Conservation (phyloP, 2,888 invertebrate genomes). For the Nemapogon koenigi region DNA sequence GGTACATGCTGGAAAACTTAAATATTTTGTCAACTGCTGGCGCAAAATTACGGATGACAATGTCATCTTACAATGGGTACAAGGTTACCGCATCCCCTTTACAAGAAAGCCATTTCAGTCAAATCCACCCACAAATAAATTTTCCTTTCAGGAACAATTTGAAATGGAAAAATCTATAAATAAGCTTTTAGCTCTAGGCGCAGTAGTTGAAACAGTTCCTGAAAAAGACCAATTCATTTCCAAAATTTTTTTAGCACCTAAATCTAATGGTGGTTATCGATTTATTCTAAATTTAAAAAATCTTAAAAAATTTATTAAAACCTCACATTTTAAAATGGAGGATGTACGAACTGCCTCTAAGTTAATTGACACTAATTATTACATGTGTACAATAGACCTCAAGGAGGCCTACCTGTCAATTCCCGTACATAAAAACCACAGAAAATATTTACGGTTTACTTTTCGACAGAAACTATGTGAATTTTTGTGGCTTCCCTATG, state of each 20-base stretch:
- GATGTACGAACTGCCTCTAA: constrained; percentile 7
- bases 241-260: constrained; percentile 7
- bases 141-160: neutral
- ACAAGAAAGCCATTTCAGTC: neutral
- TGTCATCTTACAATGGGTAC: neutral
- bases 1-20: constrained; percentile 1
- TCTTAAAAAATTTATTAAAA: neutral
- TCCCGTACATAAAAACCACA: neutral
- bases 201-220: neutral
- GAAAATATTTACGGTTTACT: constrained; percentile 10
- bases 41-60: neutral
- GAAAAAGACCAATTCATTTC: constrained; percentile 1
- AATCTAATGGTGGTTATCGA: constrained; percentile 5
- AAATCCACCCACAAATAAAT: neutral
- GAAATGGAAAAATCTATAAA: constrained; percentile 1
- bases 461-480: constrained; percentile 5
- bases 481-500: constrained; percentile 9
- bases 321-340: constrained; percentile 7
- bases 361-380: constrained; percentile 1
- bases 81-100: constrained; percentile 1
- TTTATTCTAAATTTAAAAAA: constrained; percentile 11
- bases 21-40: neutral
- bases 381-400: neutral
- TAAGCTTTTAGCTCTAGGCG: neutral
- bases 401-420: neutral